These are phyloP conservation scores for Chironomus striatipennis DNA, from an alignment of 1,140 invertebrate species.

Conservation along the genomic window DNA sequence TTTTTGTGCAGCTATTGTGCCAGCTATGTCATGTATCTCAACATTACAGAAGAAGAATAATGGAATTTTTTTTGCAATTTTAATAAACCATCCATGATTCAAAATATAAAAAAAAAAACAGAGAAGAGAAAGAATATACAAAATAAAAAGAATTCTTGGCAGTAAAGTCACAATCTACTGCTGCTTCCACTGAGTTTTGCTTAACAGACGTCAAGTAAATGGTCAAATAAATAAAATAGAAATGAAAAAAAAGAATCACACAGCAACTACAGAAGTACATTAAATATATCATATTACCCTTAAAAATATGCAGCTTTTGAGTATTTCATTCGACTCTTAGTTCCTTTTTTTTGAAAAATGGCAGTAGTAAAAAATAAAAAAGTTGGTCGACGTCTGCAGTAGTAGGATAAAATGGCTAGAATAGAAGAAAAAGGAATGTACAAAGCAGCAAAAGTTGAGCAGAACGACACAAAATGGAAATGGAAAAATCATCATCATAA, in stretches of 20 bases:
- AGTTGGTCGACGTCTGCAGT: background rate
- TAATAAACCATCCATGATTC: slow-evolving; percentile 8
- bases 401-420: background rate
- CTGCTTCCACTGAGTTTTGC: no score
- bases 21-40: background rate
- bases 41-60: background rate
- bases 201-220: background rate
- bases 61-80: background rate
- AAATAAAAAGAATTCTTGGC: background rate
- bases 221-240: slow-evolving; percentile 14
- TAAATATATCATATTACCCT: slow-evolving; percentile 3
- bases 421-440: no score
- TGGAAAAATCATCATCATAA: slow-evolving; percentile 22
- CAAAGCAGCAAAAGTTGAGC: background rate
- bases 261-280: slow-evolving; percentile 10
- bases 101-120: no score
- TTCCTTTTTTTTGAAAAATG: no score
- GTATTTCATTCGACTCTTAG: no score
- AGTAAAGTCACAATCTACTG: background rate
- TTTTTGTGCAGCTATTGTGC: background rate
- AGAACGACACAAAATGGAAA: background rate
- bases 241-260: no score
- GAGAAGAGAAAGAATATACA: background rate
- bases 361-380: no score
- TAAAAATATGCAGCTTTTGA: no score